Conservation (phyloP, 2,888 invertebrate genomes). For the Anorthoa munda region DNA sequence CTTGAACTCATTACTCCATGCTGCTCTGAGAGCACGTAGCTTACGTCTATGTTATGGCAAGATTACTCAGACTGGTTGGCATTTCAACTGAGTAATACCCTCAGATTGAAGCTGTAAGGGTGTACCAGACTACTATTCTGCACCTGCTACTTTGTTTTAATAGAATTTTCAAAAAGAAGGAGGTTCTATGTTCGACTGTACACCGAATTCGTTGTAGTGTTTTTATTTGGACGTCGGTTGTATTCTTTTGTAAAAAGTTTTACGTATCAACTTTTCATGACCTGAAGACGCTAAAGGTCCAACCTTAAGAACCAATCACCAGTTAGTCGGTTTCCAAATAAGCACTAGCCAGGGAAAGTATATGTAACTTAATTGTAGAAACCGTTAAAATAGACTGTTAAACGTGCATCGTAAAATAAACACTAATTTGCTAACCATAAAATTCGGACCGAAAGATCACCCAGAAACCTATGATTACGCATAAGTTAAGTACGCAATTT, state of each 20-base stretch:
- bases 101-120: neutral
- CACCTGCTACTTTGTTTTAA: no score
- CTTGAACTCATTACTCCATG: slow-evolving; percentile 22
- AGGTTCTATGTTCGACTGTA: no score
- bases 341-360: no score
- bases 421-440: neutral
- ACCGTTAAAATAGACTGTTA: neutral
- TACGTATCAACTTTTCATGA: neutral
- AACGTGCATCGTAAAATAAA: neutral
- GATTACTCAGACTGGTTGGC: neutral
- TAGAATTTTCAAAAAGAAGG: no score
- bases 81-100: neutral
- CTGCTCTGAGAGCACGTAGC: slow-evolving; percentile 7
- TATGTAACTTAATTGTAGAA: neutral
- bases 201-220: no score
- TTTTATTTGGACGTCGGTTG: no score
- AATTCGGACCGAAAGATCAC: neutral
- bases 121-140: no score
- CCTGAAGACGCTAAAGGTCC: neutral
- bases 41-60: neutral
- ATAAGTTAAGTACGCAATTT: neutral
- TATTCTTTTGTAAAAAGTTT: no score
- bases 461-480: neutral
- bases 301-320: no score
- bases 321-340: neutral